Percentiles rank a stretch among this genome's conserved stretches.
Conservation (phyloP, 2,113 vertebrate species). For the Anolis carolinensis region DNA sequence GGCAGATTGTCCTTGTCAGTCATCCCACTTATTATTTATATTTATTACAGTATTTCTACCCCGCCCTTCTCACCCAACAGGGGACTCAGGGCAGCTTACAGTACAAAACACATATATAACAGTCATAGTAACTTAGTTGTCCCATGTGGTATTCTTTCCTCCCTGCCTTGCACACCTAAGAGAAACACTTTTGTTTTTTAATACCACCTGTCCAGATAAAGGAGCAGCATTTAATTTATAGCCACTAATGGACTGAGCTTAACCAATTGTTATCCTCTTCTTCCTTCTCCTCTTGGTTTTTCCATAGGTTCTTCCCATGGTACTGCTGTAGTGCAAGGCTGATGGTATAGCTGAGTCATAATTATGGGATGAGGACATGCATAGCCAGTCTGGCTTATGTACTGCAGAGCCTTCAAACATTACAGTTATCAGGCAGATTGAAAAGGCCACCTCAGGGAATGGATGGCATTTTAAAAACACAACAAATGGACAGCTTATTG, state of each 20-base stretch:
- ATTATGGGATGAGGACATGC: not conserved
- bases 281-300: conserved; percentile 7
- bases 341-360: not conserved
- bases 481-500: not conserved
- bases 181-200: conserved; percentile 31
- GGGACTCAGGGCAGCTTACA: no score
- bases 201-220: conserved; percentile 35
- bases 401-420: not conserved
- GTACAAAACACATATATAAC: no score
- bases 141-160: not conserved
- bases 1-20: not conserved
- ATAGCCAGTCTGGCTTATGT: not conserved
- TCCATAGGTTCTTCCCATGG: conserved; percentile 13
- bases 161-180: accelerated
- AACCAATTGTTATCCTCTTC: not conserved
- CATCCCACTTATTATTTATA: not conserved
- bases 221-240: conserved; percentile 37
- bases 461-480: not conserved
- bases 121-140: no score
- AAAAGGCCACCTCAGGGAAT: not conserved
- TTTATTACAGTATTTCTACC: no score
- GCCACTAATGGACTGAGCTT: conserved; percentile 22
- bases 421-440: not conserved
- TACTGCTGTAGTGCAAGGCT: not conserved
- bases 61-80: no score